Conservation (phyloP, 2,113 vertebrate species). For the Pedetes capensis region DNA sequence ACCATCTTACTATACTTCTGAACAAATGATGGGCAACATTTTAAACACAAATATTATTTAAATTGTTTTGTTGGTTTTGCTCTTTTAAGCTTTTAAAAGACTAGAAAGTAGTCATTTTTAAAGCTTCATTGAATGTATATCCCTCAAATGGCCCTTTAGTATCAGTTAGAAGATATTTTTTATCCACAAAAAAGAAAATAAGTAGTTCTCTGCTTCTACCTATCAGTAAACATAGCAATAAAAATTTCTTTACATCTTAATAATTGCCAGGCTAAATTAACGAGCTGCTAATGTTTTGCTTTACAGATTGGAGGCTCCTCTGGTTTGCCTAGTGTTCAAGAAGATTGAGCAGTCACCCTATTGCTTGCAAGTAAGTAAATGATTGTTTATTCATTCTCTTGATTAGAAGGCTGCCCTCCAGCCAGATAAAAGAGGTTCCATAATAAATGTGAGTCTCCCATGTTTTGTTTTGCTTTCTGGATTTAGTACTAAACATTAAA, state of each 20-base stretch:
- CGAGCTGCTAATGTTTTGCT: slow-evolving; percentile 77
- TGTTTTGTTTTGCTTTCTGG: slow-evolving; percentile 83
- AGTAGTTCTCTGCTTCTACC: slow-evolving; percentile 53
- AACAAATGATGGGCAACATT: background rate
- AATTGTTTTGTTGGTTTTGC: background rate
- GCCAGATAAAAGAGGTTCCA: slow-evolving; percentile 79
- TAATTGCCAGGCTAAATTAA: slow-evolving; percentile 81
- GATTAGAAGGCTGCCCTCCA: slow-evolving; percentile 85
- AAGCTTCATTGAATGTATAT: background rate
- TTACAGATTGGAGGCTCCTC: slow-evolving; percentile 78
- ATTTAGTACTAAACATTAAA: slow-evolving; percentile 84
- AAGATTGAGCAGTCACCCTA: slow-evolving; percentile 80
- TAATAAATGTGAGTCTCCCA: slow-evolving; percentile 80
- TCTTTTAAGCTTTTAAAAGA: background rate
- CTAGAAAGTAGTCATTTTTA: background rate
- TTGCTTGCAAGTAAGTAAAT: slow-evolving; percentile 81
- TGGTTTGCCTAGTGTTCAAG: slow-evolving; percentile 68
- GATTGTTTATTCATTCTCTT: slow-evolving; percentile 83
- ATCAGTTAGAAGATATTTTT: slow-evolving; percentile 6
- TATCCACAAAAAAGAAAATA: slow-evolving; percentile 44
- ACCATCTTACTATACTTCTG: background rate
- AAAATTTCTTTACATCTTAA: slow-evolving; percentile 79
- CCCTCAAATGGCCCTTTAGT: background rate
- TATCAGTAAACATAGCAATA: slow-evolving; percentile 71
- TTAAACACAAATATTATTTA: background rate